Evolutionary conservation across 2,888 invertebrate species (phyloP).

Genomic region (Limenitis camilla): DNA sequence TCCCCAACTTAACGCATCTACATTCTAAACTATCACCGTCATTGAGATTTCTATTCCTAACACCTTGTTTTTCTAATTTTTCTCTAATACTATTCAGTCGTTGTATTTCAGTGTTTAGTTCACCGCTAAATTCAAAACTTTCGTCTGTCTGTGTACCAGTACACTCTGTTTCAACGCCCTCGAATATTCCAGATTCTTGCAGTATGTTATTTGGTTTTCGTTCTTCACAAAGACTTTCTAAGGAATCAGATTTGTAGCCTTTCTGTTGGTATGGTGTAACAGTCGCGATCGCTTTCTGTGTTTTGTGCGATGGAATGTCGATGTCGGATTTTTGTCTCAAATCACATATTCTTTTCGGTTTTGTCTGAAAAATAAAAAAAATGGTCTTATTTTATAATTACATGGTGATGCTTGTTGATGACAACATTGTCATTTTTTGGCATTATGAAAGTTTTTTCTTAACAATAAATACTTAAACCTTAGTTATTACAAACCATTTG

Average conservation of each 20-base stretch:
- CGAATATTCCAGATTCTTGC: slow-evolving; percentile 85
- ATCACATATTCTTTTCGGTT: slow-evolving; percentile 63
- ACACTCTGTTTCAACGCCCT: slow-evolving; percentile 70
- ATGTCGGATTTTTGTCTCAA: slow-evolving; percentile 55
- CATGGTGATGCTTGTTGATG: slow-evolving; percentile 5
- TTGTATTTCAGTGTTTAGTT: slow-evolving; percentile 76
- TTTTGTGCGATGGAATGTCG: slow-evolving; percentile 58
- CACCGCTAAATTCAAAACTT: slow-evolving; percentile 65
- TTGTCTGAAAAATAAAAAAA: slow-evolving; percentile 43
- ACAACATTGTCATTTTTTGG: background rate
- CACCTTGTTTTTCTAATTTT: slow-evolving; percentile 75
- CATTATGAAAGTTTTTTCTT: background rate
- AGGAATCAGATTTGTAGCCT: slow-evolving; percentile 64
- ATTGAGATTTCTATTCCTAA: slow-evolving; percentile 65
- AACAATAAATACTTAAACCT: background rate
- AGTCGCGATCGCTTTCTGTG: slow-evolving; percentile 76
- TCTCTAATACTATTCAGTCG: slow-evolving; percentile 78
- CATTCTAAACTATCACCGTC: slow-evolving; percentile 64
- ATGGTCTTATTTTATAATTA: slow-evolving; percentile 1
- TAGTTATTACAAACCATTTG: too few species aligned
- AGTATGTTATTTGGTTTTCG: slow-evolving; percentile 73
- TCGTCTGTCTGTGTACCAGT: slow-evolving; percentile 75
- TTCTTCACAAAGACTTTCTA: slow-evolving; percentile 65
- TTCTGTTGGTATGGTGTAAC: slow-evolving; percentile 77
- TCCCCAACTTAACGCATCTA: slow-evolving; percentile 69